Conservation (phyloP, 1,140 invertebrate genomes). For the Planococcus citri region DNA sequence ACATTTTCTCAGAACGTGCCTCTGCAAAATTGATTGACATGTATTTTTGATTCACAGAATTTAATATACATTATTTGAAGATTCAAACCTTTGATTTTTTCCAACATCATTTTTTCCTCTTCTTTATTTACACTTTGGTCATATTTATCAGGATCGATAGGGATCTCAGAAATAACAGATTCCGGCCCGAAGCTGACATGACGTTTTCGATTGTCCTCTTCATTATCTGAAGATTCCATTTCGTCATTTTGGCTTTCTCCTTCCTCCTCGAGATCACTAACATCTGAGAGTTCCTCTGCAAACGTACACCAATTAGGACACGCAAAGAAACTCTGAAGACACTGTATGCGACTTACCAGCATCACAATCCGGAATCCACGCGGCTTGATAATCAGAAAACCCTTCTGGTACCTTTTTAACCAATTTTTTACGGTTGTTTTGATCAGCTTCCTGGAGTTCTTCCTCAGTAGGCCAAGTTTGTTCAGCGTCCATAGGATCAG, state of each 20-base stretch:
- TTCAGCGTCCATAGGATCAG: conserved; percentile 86
- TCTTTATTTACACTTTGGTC: conserved; percentile 51
- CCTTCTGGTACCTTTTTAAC: conserved; percentile 82
- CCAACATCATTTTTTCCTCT: conserved; percentile 57
- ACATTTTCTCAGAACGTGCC: conserved; percentile 71
- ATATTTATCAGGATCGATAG: conserved; percentile 30
- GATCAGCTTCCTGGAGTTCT: conserved; percentile 59
- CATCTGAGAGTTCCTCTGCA: not conserved
- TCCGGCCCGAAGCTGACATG: conserved; percentile 24
- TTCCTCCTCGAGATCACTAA: conserved; percentile 35
- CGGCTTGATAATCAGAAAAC: conserved; percentile 90
- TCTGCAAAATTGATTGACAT: conserved; percentile 36
- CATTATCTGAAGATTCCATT: conserved; percentile 28
- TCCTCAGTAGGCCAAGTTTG: conserved; percentile 93
- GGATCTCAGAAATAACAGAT: conserved; percentile 35
- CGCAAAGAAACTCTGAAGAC: conserved; percentile 7
- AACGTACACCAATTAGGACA: conserved; percentile 28
- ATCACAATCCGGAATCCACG: conserved; percentile 76
- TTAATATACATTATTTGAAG: not conserved
- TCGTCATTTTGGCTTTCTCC: conserved; percentile 36
- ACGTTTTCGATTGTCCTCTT: conserved; percentile 30
- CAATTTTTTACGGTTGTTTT: conserved; percentile 42
- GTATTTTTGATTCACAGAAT: too few relatives aligned
- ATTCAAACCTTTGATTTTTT: conserved; percentile 51
- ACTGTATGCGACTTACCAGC: conserved; percentile 22